A percentile compares a stretch with the other conserved stretches of the same genome.
Evolutionary conservation across 2,113 vertebrate species (phyloP).

Genomic region (Arothron firmamentum): DNA sequence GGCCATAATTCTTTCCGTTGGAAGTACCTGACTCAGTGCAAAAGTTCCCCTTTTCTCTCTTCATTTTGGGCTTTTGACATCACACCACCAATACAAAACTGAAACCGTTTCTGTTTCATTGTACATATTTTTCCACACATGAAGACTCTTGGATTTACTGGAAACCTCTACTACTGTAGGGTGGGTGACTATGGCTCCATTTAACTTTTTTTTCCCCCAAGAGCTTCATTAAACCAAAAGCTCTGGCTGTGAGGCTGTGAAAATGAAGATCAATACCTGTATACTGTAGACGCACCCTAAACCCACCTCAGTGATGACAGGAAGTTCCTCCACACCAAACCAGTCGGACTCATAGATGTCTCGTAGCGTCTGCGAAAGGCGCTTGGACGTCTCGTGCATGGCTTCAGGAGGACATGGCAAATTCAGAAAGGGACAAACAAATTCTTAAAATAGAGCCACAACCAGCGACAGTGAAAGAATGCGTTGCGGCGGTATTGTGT

Average conservation of each 20-base stretch:
- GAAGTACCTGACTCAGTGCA: neutral
- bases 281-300: neutral
- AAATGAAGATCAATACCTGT: too few species aligned
- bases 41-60: too few species aligned
- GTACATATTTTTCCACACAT: too few species aligned
- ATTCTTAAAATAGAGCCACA: neutral
- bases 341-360: conserved; percentile 86
- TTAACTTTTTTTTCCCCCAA: too few species aligned
- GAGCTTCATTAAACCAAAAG: too few species aligned
- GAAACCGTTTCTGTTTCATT: too few species aligned
- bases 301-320: conserved; percentile 81
- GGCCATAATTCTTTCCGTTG: neutral
- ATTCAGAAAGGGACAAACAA: neutral
- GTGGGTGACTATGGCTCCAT: too few species aligned
- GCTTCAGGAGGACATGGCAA: conserved; percentile 61
- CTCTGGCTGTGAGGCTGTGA: too few species aligned
- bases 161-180: too few species aligned
- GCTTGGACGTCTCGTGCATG: conserved; percentile 89
- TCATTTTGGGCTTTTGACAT: too few species aligned
- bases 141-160: too few species aligned
- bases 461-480: conserved; percentile 3
- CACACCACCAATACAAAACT: too few species aligned
- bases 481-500: conserved; percentile 23
- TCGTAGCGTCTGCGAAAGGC: conserved; percentile 83
- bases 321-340: conserved; percentile 81